Conservation (phyloP, 2,113 vertebrate genomes). For the Neoarius graeffei region DNA sequence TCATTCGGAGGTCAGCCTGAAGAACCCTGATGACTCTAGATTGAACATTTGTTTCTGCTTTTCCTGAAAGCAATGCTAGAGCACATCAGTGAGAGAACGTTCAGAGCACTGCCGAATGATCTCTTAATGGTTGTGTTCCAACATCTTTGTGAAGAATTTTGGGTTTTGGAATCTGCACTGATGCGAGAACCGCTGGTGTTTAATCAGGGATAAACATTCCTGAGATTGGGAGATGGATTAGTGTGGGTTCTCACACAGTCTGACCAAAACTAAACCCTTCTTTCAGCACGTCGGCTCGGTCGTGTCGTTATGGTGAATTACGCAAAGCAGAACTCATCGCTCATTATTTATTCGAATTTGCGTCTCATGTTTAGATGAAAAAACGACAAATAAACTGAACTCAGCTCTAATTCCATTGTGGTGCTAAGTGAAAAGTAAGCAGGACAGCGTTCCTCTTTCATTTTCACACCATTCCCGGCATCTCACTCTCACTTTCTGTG, state of each 20-base stretch:
- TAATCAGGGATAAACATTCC: conserved; percentile 36
- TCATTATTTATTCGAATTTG: neutral
- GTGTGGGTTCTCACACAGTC: conserved; percentile 14
- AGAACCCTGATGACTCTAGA: neutral
- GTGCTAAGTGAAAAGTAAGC: conserved; percentile 31
- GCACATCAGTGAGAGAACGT: neutral
- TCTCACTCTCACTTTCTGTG: conserved; percentile 11
- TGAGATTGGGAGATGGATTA: conserved; percentile 17
- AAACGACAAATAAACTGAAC: conserved; percentile 29
- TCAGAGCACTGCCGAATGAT: neutral
- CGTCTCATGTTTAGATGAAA: conserved; percentile 9
- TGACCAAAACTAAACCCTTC: conserved; percentile 2
- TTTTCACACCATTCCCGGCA: conserved; percentile 40
- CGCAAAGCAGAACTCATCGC: neutral
- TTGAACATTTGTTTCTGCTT: neutral
- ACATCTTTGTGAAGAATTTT: neutral
- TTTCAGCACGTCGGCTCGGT: neutral
- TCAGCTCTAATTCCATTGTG: conserved; percentile 31
- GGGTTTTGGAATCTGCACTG: neutral
- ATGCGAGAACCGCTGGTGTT: neutral
- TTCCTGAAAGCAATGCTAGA: neutral
- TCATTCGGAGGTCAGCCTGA: neutral
- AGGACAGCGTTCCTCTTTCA: neutral
- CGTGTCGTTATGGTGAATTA: neutral
- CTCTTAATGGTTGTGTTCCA: neutral